A percentile compares a stretch with the other conserved stretches of the same genome.
Conservation (phyloP, 2,888 invertebrate species). For the Ichneumoninae sp. region DNA sequence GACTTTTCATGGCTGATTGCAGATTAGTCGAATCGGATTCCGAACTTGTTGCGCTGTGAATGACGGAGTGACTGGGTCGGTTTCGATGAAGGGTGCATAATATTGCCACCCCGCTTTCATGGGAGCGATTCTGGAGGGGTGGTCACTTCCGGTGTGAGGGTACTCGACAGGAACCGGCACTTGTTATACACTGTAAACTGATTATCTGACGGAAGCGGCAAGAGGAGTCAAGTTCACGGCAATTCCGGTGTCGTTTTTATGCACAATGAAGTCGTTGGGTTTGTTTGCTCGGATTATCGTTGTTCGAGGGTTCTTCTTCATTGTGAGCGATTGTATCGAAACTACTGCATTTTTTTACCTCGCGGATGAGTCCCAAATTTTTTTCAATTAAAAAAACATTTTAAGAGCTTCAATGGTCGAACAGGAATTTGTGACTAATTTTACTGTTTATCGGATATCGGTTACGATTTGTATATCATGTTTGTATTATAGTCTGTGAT, state of each 20-base stretch:
- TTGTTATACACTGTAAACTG: slow-evolving; percentile 69
- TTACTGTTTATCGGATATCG: neutral
- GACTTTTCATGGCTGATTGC: slow-evolving; percentile 44
- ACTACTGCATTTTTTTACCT: slow-evolving; percentile 1
- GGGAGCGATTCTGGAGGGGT: slow-evolving; percentile 66
- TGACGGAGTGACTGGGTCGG: slow-evolving; percentile 64
- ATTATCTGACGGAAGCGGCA: slow-evolving; percentile 68
- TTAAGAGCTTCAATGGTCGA: neutral
- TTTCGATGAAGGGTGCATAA: slow-evolving; percentile 70
- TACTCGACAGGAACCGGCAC: slow-evolving; percentile 69
- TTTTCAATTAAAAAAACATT: neutral
- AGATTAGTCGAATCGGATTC: slow-evolving; percentile 63
- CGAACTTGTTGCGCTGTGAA: slow-evolving; percentile 66
- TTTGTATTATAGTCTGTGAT: slow-evolving; percentile 7
- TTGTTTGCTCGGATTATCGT: slow-evolving; percentile 45
- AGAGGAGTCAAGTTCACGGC: slow-evolving; percentile 64
- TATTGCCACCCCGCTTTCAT: slow-evolving; percentile 69
- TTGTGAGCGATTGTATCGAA: slow-evolving; percentile 4
- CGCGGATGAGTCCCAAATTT: neutral
- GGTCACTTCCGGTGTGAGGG: slow-evolving; percentile 70
- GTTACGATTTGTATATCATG: neutral
- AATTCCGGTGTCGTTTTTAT: slow-evolving; percentile 61
- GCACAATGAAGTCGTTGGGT: slow-evolving; percentile 51
- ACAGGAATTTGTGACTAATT: slow-evolving; percentile 36
- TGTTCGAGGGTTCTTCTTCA: neutral